A percentile compares a stretch with the other conserved stretches of the same genome.
phyloP scores from a whole-genome alignment of 2,113 vertebrate genomes.

The Eudorcas thomsonii region DNA sequence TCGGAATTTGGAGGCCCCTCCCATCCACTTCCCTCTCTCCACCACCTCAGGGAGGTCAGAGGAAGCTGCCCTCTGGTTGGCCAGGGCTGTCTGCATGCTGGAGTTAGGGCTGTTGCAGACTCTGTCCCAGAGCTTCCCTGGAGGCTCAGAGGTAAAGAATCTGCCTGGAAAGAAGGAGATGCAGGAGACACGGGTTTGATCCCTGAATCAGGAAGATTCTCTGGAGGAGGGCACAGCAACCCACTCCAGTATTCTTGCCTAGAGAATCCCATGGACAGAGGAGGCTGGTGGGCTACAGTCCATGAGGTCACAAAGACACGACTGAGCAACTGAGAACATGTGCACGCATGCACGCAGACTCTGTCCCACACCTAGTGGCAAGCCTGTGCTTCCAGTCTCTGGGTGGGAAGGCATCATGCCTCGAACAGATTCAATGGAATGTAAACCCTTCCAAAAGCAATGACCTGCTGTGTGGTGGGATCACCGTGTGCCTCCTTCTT shows the following conservation, averaged over 20 bases:
- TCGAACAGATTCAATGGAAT: not conserved
- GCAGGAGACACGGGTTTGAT: not conserved
- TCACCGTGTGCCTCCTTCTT: not conserved
- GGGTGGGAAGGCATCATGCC: not conserved
- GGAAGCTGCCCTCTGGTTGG: not conserved
- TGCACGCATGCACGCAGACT: not conserved
- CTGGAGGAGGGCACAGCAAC: not conserved
- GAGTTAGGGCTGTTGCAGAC: not conserved
- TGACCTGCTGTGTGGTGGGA: not conserved
- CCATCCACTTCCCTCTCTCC: too few species aligned
- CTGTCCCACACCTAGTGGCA: not conserved
- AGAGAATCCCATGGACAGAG: not conserved
- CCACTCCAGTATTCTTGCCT: not conserved
- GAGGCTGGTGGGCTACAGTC: not conserved
- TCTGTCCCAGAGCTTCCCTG: not conserved
- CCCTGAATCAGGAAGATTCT: not conserved
- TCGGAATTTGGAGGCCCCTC: not conserved
- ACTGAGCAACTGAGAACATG: not conserved
- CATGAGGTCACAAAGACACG: not conserved
- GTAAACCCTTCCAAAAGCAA: not conserved
- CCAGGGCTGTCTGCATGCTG: not conserved
- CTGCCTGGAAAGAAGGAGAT: not conserved
- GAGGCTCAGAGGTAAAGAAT: not conserved
- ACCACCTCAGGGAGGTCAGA: not conserved
- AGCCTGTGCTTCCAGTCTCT: not conserved